Percentiles rank a stretch among this genome's conserved stretches.
Evolutionary conservation across 1,140 invertebrate species (phyloP).

Genomic region (Apolygus lucorum): DNA sequence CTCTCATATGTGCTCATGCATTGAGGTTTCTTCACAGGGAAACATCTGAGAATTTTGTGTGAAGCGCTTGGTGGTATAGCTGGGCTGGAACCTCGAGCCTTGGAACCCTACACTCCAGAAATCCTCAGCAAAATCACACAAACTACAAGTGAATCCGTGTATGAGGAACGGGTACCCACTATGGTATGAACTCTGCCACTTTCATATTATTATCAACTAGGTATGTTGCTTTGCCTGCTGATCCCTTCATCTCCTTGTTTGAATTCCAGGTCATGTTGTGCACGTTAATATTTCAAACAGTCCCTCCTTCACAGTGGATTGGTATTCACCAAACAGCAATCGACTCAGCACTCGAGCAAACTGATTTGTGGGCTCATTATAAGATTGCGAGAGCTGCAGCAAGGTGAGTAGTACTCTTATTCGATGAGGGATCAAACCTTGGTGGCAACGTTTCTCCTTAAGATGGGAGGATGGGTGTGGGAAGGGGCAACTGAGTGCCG

Average conservation of each 20-base stretch:
- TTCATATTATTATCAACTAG: too few species aligned
- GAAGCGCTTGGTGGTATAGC: slow-evolving; percentile 68
- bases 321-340: slow-evolving; percentile 51
- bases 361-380: slow-evolving; percentile 76
- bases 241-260: too few species aligned
- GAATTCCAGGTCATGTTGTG: slow-evolving; percentile 56
- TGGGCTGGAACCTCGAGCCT: slow-evolving; percentile 49
- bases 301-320: slow-evolving; percentile 45
- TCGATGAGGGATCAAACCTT: too few species aligned
- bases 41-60: slow-evolving; percentile 40
- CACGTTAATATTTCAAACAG: slow-evolving; percentile 72
- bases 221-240: too few species aligned
- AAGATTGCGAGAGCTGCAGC: slow-evolving; percentile 76
- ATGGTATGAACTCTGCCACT: too few species aligned
- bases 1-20: background rate
- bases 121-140: slow-evolving; percentile 42
- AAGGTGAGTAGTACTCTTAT: too few species aligned
- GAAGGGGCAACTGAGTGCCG: too few species aligned
- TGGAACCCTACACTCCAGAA: slow-evolving; percentile 48
- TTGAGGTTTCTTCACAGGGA: background rate
- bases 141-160: background rate
- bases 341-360: slow-evolving; percentile 47
- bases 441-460: too few species aligned
- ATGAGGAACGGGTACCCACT: background rate
- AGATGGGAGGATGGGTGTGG: too few species aligned